Conservation (phyloP, 2,113 vertebrate species). For the Phycodurus eques region DNA sequence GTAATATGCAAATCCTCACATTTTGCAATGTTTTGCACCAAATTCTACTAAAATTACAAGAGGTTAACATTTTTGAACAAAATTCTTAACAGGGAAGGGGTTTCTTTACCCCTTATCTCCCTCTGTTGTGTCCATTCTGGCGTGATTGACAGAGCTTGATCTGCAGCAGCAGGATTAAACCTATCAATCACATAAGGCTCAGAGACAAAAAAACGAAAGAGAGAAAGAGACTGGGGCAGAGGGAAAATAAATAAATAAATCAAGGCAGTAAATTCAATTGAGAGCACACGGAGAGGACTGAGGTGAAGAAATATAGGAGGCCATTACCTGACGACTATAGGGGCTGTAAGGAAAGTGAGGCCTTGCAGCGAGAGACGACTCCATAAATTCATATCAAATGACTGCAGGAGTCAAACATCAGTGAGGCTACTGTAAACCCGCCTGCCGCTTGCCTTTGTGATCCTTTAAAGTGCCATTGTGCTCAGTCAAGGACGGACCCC, state of each 20-base stretch:
- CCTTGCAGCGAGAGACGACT: conserved; percentile 55
- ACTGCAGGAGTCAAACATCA: conserved; percentile 67
- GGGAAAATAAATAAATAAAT: conserved; percentile 31
- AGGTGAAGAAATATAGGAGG: conserved; percentile 78
- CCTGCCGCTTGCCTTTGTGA: conserved; percentile 56
- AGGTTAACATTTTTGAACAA: neutral
- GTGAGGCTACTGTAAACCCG: conserved; percentile 66
- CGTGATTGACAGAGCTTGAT: conserved; percentile 76
- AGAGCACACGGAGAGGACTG: conserved; percentile 72
- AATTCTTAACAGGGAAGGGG: neutral
- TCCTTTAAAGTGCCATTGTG: conserved; percentile 53
- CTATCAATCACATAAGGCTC: conserved; percentile 74
- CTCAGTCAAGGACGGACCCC: conserved; percentile 62
- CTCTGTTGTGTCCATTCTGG: conserved; percentile 46
- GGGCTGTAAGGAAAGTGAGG: conserved; percentile 69
- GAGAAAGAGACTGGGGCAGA: neutral
- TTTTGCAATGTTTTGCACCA: neutral
- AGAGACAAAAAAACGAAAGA: conserved; percentile 55
- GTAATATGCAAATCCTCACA: neutral
- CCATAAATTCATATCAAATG: conserved; percentile 79
- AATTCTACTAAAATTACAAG: neutral
- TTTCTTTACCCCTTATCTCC: conserved; percentile 45
- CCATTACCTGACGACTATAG: conserved; percentile 69
- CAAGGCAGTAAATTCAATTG: conserved; percentile 76
- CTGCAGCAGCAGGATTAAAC: conserved; percentile 74